Conservation (phyloP, 2,797 vertebrate genomes). For the Chloroceryle amazona region DNA sequence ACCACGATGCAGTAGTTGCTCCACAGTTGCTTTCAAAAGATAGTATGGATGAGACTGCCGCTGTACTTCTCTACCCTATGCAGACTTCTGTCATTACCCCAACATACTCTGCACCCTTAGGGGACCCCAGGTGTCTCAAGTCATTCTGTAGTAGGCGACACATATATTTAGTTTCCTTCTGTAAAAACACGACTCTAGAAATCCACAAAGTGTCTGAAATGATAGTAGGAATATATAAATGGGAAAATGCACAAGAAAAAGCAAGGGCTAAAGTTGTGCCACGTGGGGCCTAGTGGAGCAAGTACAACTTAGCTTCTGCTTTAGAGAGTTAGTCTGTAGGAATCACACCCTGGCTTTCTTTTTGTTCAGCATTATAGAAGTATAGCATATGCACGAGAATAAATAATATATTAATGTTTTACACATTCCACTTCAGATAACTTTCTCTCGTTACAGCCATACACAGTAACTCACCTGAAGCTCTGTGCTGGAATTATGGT, state of each 20-base stretch:
- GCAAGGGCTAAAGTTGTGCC: background rate
- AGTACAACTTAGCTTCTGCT: background rate
- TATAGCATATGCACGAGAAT: background rate
- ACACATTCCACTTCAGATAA: background rate
- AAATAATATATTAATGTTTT: background rate
- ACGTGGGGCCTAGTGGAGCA: background rate
- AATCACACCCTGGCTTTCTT: background rate
- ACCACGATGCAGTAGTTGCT: rapidly evolving
- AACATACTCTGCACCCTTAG: background rate
- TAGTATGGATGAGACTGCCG: background rate
- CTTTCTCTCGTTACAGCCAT: constrained; percentile 86
- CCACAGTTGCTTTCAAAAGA: background rate
- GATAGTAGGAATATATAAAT: background rate
- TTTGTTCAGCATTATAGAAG: background rate
- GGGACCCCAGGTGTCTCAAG: background rate
- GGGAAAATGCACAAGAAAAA: background rate
- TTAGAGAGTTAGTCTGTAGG: background rate
- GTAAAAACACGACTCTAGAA: background rate
- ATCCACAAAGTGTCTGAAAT: background rate
- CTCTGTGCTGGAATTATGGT: constrained; percentile 97
- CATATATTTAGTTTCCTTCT: rapidly evolving
- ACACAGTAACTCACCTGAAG: constrained; percentile 89
- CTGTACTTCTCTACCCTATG: background rate
- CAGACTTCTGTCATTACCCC: background rate
- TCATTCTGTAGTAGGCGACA: background rate